Evolutionary conservation across 1,140 invertebrate species (phyloP), one percentile per base, ranked within the genome.

Genomic region (Batillaria attramentaria): DNA sequence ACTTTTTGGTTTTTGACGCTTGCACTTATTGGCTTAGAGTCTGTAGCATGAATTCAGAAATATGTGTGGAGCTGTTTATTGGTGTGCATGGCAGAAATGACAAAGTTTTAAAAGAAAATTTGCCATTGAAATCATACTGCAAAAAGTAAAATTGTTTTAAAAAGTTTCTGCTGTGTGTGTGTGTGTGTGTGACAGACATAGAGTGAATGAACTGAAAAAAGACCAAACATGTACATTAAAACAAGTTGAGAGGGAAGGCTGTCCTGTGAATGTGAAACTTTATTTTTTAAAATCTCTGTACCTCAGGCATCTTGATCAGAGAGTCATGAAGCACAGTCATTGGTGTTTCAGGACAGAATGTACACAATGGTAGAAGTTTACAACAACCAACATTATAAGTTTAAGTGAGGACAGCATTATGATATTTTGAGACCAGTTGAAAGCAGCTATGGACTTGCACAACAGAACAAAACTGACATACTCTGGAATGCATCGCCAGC

Each of bases 21-120:
- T 62, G 73, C 73, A 75, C 73, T 28, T n/a, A 31, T 62, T 75
- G 73, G 73, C 73, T 75, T 75, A 75, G 54, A 62, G 54, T 42
- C 35, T 62, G 73, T 75, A 75, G 73, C 73, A 62, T 75, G 54
- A 75, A 54, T 75, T 75, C 73, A 62, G 73, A 75, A 75, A 33
- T 75, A 62, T 57, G 54, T 75, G 73, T 75, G 73, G 43, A 75
- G 73, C 50, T 75, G 73, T 75, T 75, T 70, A 46, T 42, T 62
- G 54, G 73, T 50, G 73, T 75, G 73, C 73, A 75, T 75, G 73
- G 54, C 73, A 62, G 54, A 57, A 75, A 60, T 75, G 73, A 75
- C 54, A n/a, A n/a, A n/a, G 57, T 75, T 75, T 75, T 62, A 75
- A 42, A 54, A 75, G 73, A 62, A 75, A 75, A 75, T 62, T 75